phyloP scores from a whole-genome alignment of 2,888 invertebrate genomes.

The Biston stratarius region DNA sequence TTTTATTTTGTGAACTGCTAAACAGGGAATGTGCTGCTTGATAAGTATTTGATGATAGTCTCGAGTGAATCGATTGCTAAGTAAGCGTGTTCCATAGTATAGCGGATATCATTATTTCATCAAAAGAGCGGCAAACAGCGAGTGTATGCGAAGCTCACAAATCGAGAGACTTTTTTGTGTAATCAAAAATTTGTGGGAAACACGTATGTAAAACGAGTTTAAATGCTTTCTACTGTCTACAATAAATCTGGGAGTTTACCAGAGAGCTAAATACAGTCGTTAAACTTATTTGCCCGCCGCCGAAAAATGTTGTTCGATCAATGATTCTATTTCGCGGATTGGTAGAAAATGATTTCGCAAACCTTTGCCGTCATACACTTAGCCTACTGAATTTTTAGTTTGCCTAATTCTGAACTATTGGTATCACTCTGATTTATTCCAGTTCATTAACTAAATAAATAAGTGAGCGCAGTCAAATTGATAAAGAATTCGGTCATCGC shows the following conservation, averaged over 20 bases:
- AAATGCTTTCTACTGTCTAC: too few relatives aligned
- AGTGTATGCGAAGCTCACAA: neutral
- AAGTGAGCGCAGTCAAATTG: conserved; percentile 15
- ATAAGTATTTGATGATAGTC: too few relatives aligned
- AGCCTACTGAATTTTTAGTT: neutral
- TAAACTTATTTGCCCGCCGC: too few relatives aligned
- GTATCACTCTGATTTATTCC: neutral
- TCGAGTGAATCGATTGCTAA: too few relatives aligned
- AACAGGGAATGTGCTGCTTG: too few relatives aligned
- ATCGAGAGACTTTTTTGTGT: conserved; percentile 2
- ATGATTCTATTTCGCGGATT: neutral
- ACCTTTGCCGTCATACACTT: neutral
- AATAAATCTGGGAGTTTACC: neutral
- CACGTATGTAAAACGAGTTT: neutral
- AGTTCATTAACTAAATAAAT: neutral
- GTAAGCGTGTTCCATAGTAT: too few relatives aligned
- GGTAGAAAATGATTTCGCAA: neutral
- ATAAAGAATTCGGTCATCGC: conserved; percentile 25
- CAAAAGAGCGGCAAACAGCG: too few relatives aligned
- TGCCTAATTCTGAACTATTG: neutral
- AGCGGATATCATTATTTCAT: too few relatives aligned
- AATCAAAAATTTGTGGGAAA: neutral
- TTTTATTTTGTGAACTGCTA: too few relatives aligned
- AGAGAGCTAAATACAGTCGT: too few relatives aligned
- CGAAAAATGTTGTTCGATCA: too few relatives aligned